phyloP scores from a whole-genome alignment of 2,797 vertebrate genomes.

The Lerista edwardsae region DNA sequence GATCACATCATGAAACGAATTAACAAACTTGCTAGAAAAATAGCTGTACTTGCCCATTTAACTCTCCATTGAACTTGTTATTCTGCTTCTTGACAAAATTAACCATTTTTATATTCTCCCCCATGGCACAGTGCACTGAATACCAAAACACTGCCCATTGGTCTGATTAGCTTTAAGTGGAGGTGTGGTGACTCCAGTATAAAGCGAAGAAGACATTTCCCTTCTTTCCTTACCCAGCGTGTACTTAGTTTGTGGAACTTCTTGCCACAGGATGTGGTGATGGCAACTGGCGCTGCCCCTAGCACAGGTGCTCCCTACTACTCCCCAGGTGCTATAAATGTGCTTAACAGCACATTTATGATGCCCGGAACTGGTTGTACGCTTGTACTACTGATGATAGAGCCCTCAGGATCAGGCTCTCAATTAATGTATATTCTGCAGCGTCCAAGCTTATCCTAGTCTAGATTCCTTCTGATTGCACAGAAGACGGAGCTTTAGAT shows the following conservation, averaged over 20 bases:
- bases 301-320: too few species aligned
- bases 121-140: constrained; percentile 42
- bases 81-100: neutral
- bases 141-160: neutral
- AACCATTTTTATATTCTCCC: fast-evolving
- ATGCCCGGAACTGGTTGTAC: too few species aligned
- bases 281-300: too few species aligned
- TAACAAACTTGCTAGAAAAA: neutral
- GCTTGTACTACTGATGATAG: too few species aligned
- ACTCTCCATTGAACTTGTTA: neutral
- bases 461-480: constrained; percentile 29
- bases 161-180: neutral
- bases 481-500: constrained; percentile 16
- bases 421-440: neutral
- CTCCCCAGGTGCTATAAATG: too few species aligned
- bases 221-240: neutral
- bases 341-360: too few species aligned
- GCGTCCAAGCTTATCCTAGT: constrained; percentile 33
- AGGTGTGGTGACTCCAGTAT: neutral
- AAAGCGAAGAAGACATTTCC: neutral
- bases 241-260: too few species aligned
- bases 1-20: neutral
- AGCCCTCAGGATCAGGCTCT: too few species aligned
- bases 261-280: too few species aligned
- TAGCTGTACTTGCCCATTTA: too few species aligned